Base-by-base conservation (phyloP, 2,113 vertebrate species). In the Sus scrofa region DNA sequence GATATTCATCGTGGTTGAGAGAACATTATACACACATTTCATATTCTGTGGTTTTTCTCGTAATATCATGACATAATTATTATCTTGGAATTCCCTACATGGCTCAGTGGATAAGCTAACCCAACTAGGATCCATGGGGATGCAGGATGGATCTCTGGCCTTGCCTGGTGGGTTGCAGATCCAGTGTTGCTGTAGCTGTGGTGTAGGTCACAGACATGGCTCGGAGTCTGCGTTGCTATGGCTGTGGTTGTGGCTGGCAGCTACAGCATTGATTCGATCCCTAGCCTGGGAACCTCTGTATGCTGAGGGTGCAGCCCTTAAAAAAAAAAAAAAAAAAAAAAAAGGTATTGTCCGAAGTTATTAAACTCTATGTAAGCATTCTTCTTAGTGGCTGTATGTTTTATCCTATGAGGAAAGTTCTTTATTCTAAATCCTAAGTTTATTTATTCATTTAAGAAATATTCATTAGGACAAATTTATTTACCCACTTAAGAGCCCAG, bases 381-480 rank as follows among this genome's bases (percentile, higher is more conserved):
- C 27, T 96, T 96, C n/a, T 82, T 82, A 56, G 22, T 50, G 13
- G n/a, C 18, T 85, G 1, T 3, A 26, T 81, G 27, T 71, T 74
- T 94, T 71, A 68, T 22, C 30, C 79, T 77, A n/a, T 63, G 20
- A 39, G 90, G 30, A 68, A 83, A 67, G 52, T 91, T 67, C 52
- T 63, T 65, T 95, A 58, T 71, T 82, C 50, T 87, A 95, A 85
- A 88, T 79, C 65, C 34, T 77, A 92, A 86, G 63, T 81, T 32
- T 68, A 91, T 92, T 91, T 39, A 86, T 50, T 91, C 32, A 90
- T 37, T n/a, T 81, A 87, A 89, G 70, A 95, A 96, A 82, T 67
- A 39, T 5, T 91, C 30, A 65, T 60, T 91, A 81, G 68, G 44
- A 83, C 27, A 82, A 93, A 77, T 62, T 0, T 78, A 89, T 94